These are phyloP conservation scores for Ceratitis capitata DNA, from an alignment of 1,140 invertebrate genomes.

Conservation along the genomic window DNA sequence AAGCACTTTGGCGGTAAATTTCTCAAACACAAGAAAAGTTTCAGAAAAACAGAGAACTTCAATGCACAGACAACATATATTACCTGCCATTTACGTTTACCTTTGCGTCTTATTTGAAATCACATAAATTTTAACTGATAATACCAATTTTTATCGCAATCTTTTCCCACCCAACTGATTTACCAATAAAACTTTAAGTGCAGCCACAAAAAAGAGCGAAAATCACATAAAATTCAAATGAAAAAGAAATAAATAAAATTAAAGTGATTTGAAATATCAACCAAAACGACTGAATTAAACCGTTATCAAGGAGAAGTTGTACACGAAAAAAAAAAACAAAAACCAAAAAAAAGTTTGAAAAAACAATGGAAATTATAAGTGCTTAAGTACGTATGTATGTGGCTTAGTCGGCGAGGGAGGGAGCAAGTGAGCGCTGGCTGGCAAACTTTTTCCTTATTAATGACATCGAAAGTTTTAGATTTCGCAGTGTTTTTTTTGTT, in stretches of 20 bases:
- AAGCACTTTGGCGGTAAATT: not conserved
- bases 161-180: not conserved
- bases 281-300: not conserved
- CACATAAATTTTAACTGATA: constrained; percentile 21
- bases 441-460: constrained; percentile 27
- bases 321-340: not conserved
- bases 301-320: not conserved
- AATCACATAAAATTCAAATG: not conserved
- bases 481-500: constrained; percentile 6
- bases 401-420: too few species aligned
- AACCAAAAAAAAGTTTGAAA: too few species aligned
- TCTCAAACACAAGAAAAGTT: not conserved
- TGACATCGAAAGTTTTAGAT: constrained; percentile 19
- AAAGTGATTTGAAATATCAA: not conserved
- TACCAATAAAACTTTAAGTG: not conserved
- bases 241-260: not conserved
- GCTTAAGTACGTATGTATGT: not conserved
- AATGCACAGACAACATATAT: constrained; percentile 12
- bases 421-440: not conserved
- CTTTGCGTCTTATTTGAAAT: constrained; percentile 16
- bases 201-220: not conserved
- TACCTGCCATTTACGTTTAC: not conserved
- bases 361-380: too few species aligned
- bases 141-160: not conserved
- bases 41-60: not conserved